Conservation (phyloP, 1,140 invertebrate genomes). For the Solenopsis fugax region DNA sequence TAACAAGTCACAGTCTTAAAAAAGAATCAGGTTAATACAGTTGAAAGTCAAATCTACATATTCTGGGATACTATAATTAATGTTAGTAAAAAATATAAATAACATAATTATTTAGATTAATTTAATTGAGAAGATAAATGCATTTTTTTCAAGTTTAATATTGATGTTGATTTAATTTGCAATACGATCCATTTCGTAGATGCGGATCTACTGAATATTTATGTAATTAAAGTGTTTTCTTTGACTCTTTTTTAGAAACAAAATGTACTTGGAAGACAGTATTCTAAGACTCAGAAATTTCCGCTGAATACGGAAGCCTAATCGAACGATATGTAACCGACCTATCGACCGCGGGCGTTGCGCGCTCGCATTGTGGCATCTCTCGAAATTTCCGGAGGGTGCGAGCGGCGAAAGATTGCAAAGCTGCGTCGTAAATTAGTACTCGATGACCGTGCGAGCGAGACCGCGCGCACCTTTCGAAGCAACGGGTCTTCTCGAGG, state of each 20-base stretch:
- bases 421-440: constrained; percentile 84
- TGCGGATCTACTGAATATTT: background rate
- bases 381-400: constrained; percentile 71
- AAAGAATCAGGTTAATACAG: background rate
- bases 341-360: background rate
- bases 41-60: background rate
- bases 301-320: constrained; percentile 15
- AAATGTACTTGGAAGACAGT: background rate
- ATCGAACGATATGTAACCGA: background rate
- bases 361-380: constrained; percentile 53
- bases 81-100: background rate
- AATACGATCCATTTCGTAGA: background rate
- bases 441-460: constrained; percentile 81
- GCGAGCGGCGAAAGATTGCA: constrained; percentile 76
- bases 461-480: constrained; percentile 68
- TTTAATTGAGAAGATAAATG: background rate
- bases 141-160: background rate
- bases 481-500: constrained; percentile 75
- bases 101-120: background rate
- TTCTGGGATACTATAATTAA: background rate
- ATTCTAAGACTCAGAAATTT: background rate
- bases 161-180: background rate
- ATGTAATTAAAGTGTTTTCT: background rate
- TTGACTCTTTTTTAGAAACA: background rate
- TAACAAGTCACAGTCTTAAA: constrained; percentile 15